Base-by-base conservation (phyloP, 2,888 invertebrate species). In the Pseudococcus viburni region DNA sequence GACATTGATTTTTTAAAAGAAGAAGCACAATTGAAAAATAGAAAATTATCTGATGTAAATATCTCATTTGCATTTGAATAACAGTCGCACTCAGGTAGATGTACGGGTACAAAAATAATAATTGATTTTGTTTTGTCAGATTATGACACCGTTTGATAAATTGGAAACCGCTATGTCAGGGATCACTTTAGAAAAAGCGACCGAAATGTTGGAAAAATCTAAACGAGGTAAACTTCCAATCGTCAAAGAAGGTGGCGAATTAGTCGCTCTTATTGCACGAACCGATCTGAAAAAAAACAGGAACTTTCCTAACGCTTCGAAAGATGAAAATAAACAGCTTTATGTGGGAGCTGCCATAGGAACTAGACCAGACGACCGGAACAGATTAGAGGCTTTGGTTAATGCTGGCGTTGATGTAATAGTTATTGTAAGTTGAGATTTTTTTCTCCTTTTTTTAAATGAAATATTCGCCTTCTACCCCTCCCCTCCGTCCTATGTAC, bases 231-330 rank as follows among this genome's bases (percentile, higher is more conserved):
- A 97, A 92, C 92, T 97, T 89, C 97, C 97, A 0, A 97, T 97
- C 89, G 94, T 97, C 0, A 96, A 97, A 92, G 94, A 95, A 68
- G 93, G 94, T 73, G 96, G 96, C 84, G 97, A 98, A 91, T 93
- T 99, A 87, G 96, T 99, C 15, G 97, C 99, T 0, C 93, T 99
- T 89, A 99, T 99, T 92, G 98, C 99, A 0, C 94, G 99, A 90
- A 99, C 99, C 9, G 99, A 99, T 93, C 94, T 99, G 90, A 99
- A 99, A 92, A 99, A 99, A 92, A 96, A 98, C 85, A 94, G 98
- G 89, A 98, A 97, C 91, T 99, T 98, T 92, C 99, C 99, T 0
- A 95, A 96, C 91, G 98, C 99, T 19, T 98, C 98, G 0, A 99
- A 99, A 93, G 99, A 99, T 92, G 96, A 96, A 88, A 98, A 98